Evolutionary conservation across 2,797 vertebrate species (phyloP), one percentile per base, ranked within the genome.

Genomic region (Sebastes diaconus): DNA sequence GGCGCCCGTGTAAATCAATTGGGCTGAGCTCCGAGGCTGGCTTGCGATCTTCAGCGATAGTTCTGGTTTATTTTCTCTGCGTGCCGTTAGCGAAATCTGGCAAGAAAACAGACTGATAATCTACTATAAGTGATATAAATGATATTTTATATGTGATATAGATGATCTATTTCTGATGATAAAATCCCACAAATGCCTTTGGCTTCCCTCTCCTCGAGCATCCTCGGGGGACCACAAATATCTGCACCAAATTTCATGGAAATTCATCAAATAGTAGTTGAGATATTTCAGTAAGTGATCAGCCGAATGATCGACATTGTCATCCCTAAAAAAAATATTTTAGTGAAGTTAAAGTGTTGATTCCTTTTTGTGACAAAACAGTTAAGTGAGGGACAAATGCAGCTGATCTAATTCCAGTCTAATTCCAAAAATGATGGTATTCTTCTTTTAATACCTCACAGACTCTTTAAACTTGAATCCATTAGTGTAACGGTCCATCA

Each of bases 401-500:
- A 58, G 25, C n/a, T 30, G 22, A 55, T 65, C 4, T 9, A 3
- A 12, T 30, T 30, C 30, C 30, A 5, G 34, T 24, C 58, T 18
- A 34, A 11, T 22, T 54, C 39, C 12, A 55, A 27, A 58, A 50
- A 29, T 55, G 14, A 73, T n/a, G 3, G 2, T 18, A 50, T 64
- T 64, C n/a, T 36, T 20, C 18, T 34, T 27, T 86, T 11, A 77
- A 30, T 29, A 55, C 20, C 13, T 54, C 36, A n/a, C 34, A 1
- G 16, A 34, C 72, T 81, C 46, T 70, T 71, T 52, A 63, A 29
- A 55, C 4, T 70, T 69, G 24, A 78, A 70, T 67, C 52, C 72
- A 76, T 85, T 59, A 83, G 59, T 46, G 55, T 27, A 16, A 64
- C 27, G 8, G 57, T 60, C 63, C 75, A 39, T 67, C 58, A 20